Percentiles rank a stretch among this genome's conserved stretches.
These are phyloP conservation scores for Hermetia illucens DNA, from an alignment of 1,140 invertebrate species.

Conservation along the genomic window DNA sequence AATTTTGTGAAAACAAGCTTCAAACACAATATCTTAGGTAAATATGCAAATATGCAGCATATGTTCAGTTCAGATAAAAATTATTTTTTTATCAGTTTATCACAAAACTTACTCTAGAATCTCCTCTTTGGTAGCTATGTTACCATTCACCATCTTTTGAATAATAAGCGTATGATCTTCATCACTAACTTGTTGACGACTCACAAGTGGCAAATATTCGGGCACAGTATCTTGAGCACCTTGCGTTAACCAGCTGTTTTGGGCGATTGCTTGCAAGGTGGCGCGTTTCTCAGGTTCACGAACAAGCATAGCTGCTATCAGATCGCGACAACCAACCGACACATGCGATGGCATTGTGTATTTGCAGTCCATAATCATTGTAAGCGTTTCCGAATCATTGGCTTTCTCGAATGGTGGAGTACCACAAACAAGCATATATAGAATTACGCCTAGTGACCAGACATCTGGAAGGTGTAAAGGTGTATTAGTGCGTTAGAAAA, in stretches of 20 bases:
- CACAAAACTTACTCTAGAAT: constrained; percentile 60
- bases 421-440: constrained; percentile 97
- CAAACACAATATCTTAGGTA: too few species aligned
- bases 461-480: constrained; percentile 54
- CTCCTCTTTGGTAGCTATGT: constrained; percentile 86
- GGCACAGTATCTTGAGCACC: constrained; percentile 19
- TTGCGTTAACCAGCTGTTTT: constrained; percentile 64
- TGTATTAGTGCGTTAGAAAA: constrained; percentile 2
- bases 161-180: constrained; percentile 86
- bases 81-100: too few species aligned
- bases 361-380: constrained; percentile 99
- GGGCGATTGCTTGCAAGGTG: constrained; percentile 73
- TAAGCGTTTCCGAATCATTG: constrained; percentile 97
- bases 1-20: too few species aligned
- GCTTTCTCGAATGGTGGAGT: constrained; percentile 96
- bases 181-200: constrained; percentile 70
- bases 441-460: constrained; percentile 95
- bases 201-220: constrained; percentile 62
- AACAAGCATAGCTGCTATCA: constrained; percentile 86
- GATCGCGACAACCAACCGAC: constrained; percentile 62
- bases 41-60: too few species aligned
- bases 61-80: too few species aligned
- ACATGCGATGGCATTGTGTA: constrained; percentile 85
- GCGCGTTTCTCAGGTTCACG: constrained; percentile 83
- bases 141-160: constrained; percentile 91